Evolutionary conservation across 2,888 invertebrate species (phyloP).

Genomic region (Danaus chrysippus): DNA sequence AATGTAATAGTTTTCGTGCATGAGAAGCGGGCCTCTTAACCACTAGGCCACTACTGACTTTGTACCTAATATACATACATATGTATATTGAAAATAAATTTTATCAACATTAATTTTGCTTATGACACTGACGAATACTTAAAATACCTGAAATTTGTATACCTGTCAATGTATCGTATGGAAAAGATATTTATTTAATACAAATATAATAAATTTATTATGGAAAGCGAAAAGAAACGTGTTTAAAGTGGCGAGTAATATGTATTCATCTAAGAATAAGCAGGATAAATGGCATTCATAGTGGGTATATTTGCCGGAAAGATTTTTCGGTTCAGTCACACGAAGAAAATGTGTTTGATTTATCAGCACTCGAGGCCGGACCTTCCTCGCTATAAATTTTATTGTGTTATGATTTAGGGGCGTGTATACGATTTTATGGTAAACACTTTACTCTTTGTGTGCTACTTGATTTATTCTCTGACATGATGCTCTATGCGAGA

Average conservation of each 20-base stretch:
- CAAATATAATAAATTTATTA: neutral
- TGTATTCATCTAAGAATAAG: conserved; percentile 38
- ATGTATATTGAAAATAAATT: too few relatives aligned
- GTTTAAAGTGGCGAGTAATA: conserved; percentile 28
- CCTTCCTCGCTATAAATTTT: conserved; percentile 77
- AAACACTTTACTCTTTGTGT: conserved; percentile 75
- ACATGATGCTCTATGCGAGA: conserved; percentile 38
- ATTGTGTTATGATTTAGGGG: conserved; percentile 77
- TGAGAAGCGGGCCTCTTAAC: too few relatives aligned
- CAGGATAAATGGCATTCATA: conserved; percentile 51
- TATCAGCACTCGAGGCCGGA: conserved; percentile 77
- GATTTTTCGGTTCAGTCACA: conserved; percentile 69
- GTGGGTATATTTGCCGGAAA: conserved; percentile 66
- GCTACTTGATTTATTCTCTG: conserved; percentile 62
- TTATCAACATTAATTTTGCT: too few relatives aligned
- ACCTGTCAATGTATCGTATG: neutral
- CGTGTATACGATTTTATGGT: conserved; percentile 75
- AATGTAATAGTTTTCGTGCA: too few relatives aligned
- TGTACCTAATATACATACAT: neutral
- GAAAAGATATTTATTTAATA: conserved; percentile 2
- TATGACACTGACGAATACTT: too few relatives aligned
- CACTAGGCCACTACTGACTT: too few relatives aligned
- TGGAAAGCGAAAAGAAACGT: conserved; percentile 8
- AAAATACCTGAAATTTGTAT: neutral
- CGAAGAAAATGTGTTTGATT: conserved; percentile 76